phyloP scores from a whole-genome alignment of 2,888 invertebrate species.

The Tetragonula carbonaria region DNA sequence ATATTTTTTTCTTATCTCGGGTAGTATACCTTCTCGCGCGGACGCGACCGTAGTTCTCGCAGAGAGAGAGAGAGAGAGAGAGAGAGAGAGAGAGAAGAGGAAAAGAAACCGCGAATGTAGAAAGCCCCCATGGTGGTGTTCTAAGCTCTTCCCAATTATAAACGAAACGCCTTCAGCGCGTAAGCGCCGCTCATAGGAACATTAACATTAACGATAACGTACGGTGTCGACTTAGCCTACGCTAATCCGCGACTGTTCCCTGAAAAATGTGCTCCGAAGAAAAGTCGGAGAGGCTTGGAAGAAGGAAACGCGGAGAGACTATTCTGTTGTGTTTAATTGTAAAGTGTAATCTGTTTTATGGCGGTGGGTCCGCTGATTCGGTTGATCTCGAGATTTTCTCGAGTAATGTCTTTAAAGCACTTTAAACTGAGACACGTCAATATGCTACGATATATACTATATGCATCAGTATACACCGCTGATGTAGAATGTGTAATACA shows the following conservation, averaged over 20 bases:
- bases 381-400: neutral
- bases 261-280: constrained; percentile 1
- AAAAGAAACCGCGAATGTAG: constrained; percentile 1
- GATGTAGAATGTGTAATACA: too few species aligned
- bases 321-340: neutral
- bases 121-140: constrained; percentile 4
- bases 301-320: neutral
- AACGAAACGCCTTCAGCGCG: constrained; percentile 52
- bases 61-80: too few species aligned
- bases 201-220: constrained; percentile 66
- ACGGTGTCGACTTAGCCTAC: constrained; percentile 38
- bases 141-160: constrained; percentile 59
- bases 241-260: constrained; percentile 58
- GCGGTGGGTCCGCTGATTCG: too few species aligned
- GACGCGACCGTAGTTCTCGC: too few species aligned
- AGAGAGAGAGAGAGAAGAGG: too few species aligned
- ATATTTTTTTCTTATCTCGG: constrained; percentile 50
- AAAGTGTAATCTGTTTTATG: too few species aligned
- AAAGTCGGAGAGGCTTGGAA: neutral
- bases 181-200: constrained; percentile 47
- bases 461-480: too few species aligned
- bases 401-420: neutral
- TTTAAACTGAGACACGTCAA: too few species aligned
- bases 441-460: too few species aligned
- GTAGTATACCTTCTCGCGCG: constrained; percentile 37